Evolutionary conservation across 2,888 invertebrate genomes (phyloP), one percentile per base, ranked within the genome.

Genomic region (Pardosa pseudoannulata): DNA sequence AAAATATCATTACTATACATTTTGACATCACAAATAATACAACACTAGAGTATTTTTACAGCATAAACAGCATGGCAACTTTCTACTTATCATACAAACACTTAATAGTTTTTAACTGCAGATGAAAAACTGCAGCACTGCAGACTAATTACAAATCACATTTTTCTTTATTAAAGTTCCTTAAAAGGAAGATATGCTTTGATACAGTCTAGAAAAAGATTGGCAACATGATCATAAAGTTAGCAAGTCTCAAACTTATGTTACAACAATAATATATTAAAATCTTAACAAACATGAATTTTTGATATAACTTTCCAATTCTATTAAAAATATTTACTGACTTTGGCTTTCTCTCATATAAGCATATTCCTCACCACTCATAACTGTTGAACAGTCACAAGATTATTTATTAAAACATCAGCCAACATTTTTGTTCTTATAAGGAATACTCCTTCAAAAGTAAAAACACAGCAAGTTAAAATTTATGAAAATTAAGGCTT

Each of bases 1-100:
- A 87, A 87, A 87, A 87, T 87, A 87, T 87, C 79, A 68, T 86
- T 36, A 87, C 86, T 87, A 87, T 87, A 87, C 86, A 87, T 70
- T 80, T 75, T 29, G 86, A 87, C 86, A 80, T 75, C 79, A 87
- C 86, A 80, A 32, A 64, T 79, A 65, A 50, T 75, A 80, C 76
- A 87, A 62, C 79, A 80, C 68, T 73, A 70, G 62, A 87, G 86
- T 75, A 74, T 67, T 86, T 80, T 39, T 87, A 87, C 79, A 87
- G 67, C 75, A 64, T 50, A 32, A 70, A 64, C 79, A 87, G 50
- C 75, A 75, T 64, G 73, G 73, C 46, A 79, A 64, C 29, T 75
- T 68, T 71, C 75, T 79, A 86, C 73, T 41, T 56, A 36, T 41
- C n/a, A 41, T 87, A 80, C 86, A 87, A 86, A 76, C 76, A 87